A percentile compares a stretch with the other conserved stretches of the same genome.
Evolutionary conservation across 2,113 vertebrate genomes (phyloP).

Genomic region (Callocephalon fimbriatum): DNA sequence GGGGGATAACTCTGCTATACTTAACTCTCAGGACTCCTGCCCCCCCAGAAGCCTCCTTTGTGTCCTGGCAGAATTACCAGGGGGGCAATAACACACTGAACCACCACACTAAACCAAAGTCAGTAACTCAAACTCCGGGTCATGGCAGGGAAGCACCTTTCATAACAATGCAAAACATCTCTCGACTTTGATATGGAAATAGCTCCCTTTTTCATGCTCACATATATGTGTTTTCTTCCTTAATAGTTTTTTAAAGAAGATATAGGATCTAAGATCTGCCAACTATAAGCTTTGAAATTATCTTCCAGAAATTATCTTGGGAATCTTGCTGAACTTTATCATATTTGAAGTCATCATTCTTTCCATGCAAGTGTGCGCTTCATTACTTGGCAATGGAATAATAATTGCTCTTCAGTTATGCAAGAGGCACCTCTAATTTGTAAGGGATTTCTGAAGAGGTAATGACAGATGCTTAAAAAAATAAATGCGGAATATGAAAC

Average conservation of each 20-base stretch:
- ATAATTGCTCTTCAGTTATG: constrained; percentile 45
- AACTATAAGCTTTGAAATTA: background rate
- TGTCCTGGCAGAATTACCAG: background rate
- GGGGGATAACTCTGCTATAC: rapidly evolving
- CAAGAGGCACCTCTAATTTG: constrained; percentile 38
- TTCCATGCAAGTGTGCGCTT: constrained; percentile 20
- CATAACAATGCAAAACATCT: background rate
- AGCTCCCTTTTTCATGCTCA: background rate
- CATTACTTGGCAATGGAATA: constrained; percentile 45
- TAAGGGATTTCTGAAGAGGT: constrained; percentile 41
- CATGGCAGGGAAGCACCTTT: background rate
- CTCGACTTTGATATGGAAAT: background rate
- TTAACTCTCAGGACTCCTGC: background rate
- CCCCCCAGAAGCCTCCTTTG: background rate
- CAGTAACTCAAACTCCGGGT: background rate
- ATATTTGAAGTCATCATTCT: constrained; percentile 20
- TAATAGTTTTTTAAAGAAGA: background rate
- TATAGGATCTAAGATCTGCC: background rate
- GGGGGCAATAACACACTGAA: background rate
- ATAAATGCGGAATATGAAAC: constrained; percentile 16
- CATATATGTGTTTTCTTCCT: background rate
- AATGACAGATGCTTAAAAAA: constrained; percentile 37
- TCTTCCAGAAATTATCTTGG: background rate
- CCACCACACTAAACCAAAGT: background rate
- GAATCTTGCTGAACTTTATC: constrained; percentile 20